phyloP scores from a whole-genome alignment of 2,797 vertebrate genomes.

The Muscicapa comitata region DNA sequence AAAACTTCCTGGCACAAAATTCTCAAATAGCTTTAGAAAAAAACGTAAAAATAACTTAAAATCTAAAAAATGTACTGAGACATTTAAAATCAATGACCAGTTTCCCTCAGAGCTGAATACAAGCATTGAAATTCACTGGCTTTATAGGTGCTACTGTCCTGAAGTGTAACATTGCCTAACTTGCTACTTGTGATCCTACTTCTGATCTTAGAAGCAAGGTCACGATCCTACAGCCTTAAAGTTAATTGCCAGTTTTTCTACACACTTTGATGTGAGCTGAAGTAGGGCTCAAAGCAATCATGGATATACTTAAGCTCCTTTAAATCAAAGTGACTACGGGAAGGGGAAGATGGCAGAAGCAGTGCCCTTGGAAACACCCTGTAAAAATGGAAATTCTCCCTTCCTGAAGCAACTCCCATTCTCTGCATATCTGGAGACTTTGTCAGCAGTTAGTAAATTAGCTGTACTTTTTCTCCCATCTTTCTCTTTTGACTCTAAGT shows the following conservation, averaged over 20 bases:
- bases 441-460: neutral
- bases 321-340: neutral
- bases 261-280: slow-evolving; percentile 35
- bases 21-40: neutral
- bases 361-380: neutral
- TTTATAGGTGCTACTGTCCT: neutral
- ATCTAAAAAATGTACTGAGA: neutral
- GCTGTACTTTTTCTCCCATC: neutral
- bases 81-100: neutral
- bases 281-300: neutral
- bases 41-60: neutral
- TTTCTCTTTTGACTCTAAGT: neutral
- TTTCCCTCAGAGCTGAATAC: neutral
- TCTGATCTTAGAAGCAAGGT: slow-evolving; percentile 43
- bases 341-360: neutral
- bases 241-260: slow-evolving; percentile 41
- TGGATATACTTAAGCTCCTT: slow-evolving; percentile 7
- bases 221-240: slow-evolving; percentile 22
- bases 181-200: neutral
- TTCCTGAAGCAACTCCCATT: neutral
- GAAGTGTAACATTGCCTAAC: neutral
- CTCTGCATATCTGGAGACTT: neutral
- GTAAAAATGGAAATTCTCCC: neutral
- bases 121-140: neutral
- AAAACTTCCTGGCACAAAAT: neutral